Evolutionary conservation across 2,888 invertebrate species (phyloP).

Genomic region (Athalia cordata): DNA sequence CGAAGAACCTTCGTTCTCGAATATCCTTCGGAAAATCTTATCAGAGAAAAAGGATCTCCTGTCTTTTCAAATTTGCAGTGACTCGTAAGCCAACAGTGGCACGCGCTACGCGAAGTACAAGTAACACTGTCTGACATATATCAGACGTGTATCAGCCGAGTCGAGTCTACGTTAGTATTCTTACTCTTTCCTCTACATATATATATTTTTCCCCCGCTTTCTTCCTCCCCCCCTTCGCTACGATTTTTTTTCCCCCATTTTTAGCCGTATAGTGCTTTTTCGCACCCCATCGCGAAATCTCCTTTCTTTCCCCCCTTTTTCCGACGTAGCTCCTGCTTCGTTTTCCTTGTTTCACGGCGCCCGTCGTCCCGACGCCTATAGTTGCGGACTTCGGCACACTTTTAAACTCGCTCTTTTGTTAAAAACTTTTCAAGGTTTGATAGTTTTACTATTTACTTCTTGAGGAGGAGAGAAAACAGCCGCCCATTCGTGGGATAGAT

Average conservation of each 20-base stretch:
- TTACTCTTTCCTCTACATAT: constrained; percentile 38
- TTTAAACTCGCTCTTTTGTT: constrained; percentile 29
- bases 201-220: background rate
- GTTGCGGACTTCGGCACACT: background rate
- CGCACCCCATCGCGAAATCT: background rate
- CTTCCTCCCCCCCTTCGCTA: background rate
- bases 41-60: constrained; percentile 39
- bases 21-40: constrained; percentile 10
- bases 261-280: background rate
- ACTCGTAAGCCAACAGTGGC: constrained; percentile 4
- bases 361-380: constrained; percentile 29
- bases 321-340: constrained; percentile 19
- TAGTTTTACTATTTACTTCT: constrained; percentile 51
- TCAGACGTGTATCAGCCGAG: constrained; percentile 46
- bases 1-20: no score
- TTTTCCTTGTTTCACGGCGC: constrained; percentile 3
- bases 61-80: constrained; percentile 43
- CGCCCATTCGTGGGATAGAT: background rate
- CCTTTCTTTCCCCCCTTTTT: constrained; percentile 26
- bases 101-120: constrained; percentile 34
- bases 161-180: constrained; percentile 34
- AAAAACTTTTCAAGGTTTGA: constrained; percentile 53
- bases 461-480: background rate
- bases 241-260: background rate
- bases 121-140: constrained; percentile 46